A percentile compares a stretch with the other conserved stretches of the same genome.
Conservation (phyloP, 2,113 vertebrate genomes). For the Oreocharis arfaki region DNA sequence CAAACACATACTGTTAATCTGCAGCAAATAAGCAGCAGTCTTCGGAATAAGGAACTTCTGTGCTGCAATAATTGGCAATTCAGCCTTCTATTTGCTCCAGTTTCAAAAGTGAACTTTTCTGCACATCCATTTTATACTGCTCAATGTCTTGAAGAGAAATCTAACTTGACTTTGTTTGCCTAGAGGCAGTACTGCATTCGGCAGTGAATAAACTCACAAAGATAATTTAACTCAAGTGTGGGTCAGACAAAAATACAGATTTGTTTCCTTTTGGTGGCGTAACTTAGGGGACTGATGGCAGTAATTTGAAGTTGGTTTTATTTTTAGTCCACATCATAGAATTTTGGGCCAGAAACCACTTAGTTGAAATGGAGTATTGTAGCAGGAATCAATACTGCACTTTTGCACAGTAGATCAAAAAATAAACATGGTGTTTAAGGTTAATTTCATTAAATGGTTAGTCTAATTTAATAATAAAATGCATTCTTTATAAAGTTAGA, state of each 20-base stretch:
- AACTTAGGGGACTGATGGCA: slow-evolving; percentile 29
- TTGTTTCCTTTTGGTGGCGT: slow-evolving; percentile 77
- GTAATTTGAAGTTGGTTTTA: background rate
- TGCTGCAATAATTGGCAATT: slow-evolving; percentile 70
- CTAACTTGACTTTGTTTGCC: slow-evolving; percentile 54
- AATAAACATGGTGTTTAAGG: background rate
- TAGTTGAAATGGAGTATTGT: background rate
- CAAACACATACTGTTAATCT: slow-evolving; percentile 65
- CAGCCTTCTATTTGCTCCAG: slow-evolving; percentile 52
- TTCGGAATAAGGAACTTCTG: slow-evolving; percentile 55
- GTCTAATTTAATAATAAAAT: background rate
- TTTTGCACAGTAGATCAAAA: background rate
- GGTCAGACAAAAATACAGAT: slow-evolving; percentile 82
- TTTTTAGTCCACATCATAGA: background rate
- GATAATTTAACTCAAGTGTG: slow-evolving; percentile 69
- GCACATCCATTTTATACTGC: slow-evolving; percentile 66
- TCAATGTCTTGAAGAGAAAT: slow-evolving; percentile 78
- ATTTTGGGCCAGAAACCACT: background rate
- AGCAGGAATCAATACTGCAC: background rate
- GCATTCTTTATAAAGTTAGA: background rate
- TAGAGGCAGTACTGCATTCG: slow-evolving; percentile 53
- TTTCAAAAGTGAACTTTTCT: slow-evolving; percentile 61
- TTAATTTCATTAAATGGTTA: background rate
- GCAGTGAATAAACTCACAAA: slow-evolving; percentile 65
- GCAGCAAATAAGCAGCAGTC: slow-evolving; percentile 72